Evolutionary conservation across 2,888 invertebrate genomes (phyloP).

Genomic region (Eupithecia inturbata): DNA sequence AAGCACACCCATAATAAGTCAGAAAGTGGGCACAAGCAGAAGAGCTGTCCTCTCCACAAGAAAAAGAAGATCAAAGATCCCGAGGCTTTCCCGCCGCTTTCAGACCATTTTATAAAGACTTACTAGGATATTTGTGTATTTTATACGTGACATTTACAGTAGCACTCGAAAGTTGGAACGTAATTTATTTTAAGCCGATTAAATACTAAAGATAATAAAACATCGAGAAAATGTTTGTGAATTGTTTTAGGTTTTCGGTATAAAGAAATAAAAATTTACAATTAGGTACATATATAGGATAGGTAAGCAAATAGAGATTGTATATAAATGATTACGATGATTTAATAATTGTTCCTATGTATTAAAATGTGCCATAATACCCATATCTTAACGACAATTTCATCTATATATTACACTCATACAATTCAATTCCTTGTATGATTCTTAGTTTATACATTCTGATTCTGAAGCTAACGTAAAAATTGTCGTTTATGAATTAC

Average conservation of each 20-base stretch:
- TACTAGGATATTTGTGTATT: conserved; percentile 56
- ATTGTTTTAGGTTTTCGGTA: conserved; percentile 1
- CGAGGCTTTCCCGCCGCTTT: conserved; percentile 62
- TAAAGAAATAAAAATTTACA: not conserved
- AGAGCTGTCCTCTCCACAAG: conserved; percentile 72
- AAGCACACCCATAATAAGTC: conserved; percentile 78
- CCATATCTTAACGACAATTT: not conserved
- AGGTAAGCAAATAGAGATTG: not conserved
- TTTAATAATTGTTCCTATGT: conserved; percentile 6
- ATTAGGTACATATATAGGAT: not conserved
- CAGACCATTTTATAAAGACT: conserved; percentile 80
- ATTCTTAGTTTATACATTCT: too few species aligned
- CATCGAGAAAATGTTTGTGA: conserved; percentile 2
- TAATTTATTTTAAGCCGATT: not conserved
- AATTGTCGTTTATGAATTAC: not conserved
- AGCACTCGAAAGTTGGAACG: not conserved
- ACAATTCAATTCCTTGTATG: not conserved
- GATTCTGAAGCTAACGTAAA: not conserved
- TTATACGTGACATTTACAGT: conserved; percentile 37
- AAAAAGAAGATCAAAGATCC: conserved; percentile 73
- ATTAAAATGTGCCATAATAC: conserved; percentile 1
- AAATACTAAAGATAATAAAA: not conserved
- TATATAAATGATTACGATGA: not conserved
- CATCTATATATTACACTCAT: not conserved
- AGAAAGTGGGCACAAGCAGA: conserved; percentile 69